These are phyloP conservation scores for Benitochromis conjunctus DNA, from an alignment of 2,113 vertebrate species.

Conservation along the genomic window DNA sequence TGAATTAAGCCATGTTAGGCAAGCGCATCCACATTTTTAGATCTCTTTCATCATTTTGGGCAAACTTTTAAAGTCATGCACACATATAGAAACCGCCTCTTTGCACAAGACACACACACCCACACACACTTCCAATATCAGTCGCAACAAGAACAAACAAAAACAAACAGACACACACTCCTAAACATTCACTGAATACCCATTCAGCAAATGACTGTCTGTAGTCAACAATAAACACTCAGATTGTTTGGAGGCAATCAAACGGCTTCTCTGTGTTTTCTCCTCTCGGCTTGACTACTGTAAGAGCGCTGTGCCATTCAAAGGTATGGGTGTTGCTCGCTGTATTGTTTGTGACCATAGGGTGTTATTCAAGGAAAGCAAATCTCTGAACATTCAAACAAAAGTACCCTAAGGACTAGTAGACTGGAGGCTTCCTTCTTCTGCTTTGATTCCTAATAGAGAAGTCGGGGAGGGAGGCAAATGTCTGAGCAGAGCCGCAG, in stretches of 20 bases:
- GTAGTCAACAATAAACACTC: conserved; percentile 67
- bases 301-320: conserved; percentile 62
- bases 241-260: conserved; percentile 70
- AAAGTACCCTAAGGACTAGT: conserved; percentile 80
- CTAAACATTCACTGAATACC: conserved; percentile 49
- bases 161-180: conserved; percentile 53
- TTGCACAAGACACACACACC: conserved; percentile 26
- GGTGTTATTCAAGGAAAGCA: conserved; percentile 76
- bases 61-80: background rate
- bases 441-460: conserved; percentile 78
- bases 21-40: background rate
- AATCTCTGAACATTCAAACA: conserved; percentile 77
- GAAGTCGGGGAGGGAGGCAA: conserved; percentile 45
- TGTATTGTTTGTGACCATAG: conserved; percentile 66
- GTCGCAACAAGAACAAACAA: conserved; percentile 42
- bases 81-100: background rate
- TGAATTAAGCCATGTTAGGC: no score
- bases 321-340: conserved; percentile 71
- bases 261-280: conserved; percentile 51
- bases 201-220: conserved; percentile 47
- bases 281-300: conserved; percentile 44
- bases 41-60: background rate
- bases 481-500: conserved; percentile 10
- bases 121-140: conserved; percentile 36
- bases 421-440: conserved; percentile 79